Evolutionary conservation across 1,140 invertebrate genomes (phyloP), one percentile per base, ranked within the genome.

Genomic region (Bombus terrestris): DNA sequence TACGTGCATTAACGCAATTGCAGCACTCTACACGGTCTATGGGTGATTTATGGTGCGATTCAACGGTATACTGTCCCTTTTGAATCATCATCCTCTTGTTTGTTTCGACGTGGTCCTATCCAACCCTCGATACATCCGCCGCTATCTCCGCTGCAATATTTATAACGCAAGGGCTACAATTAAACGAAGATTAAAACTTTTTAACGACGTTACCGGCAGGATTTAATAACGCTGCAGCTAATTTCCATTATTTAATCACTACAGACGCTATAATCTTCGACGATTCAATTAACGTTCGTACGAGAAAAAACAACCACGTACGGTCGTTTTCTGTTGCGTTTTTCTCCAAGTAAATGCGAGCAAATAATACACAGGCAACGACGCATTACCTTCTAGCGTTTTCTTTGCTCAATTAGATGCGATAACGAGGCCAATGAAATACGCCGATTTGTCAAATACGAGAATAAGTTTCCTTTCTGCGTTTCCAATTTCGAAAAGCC

Each of bases 1-100:
- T 13, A 43, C 66, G 47, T 68, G 57, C 43, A 83, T 39, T 75
- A 68, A 74, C 72, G 62, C 73, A 68, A 76, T 83, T 83, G 81
- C 73, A 76, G 8, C 73, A 39, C 53, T 83, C 41, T 32, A n/a
- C 81, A 28, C 22, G 10, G 18, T 53, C 47, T n/a, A 71, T 59
- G 15, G n/a, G 72, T 68, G 81, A 83, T 83, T 83, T 83, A 83
- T 53, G 35, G 32, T 9, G 10, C 62, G 18, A 76, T 83, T 76
- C 72, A 76, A 83, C 69, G 8, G 15, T 15, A 25, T 53, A 28
- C 35, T 25, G 47, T 82, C 71, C 72, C 57, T 75, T 35, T 66
- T 53, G 71, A 37, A 75, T 74, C 68, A 43, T 82, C 71, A 62
- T 62, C 39, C 39, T 43, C n/a, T 9, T 35, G 57, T 73, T 82